Percentiles rank a stretch among this genome's conserved stretches.
Evolutionary conservation across 2,888 invertebrate species (phyloP).

Genomic region (Melitaea athalia): DNA sequence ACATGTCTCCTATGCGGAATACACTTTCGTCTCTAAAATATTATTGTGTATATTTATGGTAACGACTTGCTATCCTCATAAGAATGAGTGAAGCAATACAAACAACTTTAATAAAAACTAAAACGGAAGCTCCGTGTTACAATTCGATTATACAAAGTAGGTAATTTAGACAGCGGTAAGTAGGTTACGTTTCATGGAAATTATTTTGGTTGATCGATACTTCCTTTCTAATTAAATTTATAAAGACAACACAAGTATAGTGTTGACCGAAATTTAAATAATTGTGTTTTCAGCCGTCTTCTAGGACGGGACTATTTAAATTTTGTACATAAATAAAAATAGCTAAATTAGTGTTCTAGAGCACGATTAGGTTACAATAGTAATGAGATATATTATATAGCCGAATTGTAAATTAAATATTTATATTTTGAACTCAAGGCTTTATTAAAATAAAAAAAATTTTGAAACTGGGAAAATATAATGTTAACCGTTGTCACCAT

Average conservation of each 20-base stretch:
- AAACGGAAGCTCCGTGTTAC: background rate
- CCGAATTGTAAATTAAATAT: no score
- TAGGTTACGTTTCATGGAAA: background rate
- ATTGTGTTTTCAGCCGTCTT: background rate
- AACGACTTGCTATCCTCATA: slow-evolving; percentile 64
- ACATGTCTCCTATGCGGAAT: slow-evolving; percentile 66
- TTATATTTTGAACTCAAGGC: no score
- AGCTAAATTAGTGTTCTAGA: no score
- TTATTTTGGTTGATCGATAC: background rate
- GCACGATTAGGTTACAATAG: no score
- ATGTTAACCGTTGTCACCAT: no score
- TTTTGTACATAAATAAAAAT: background rate
- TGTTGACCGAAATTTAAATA: background rate
- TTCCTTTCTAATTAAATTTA: background rate
- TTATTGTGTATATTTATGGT: slow-evolving; percentile 74
- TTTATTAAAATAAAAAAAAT: no score
- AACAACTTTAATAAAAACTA: background rate
- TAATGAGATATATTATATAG: no score
- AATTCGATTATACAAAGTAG: slow-evolving; percentile 4
- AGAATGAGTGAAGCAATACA: background rate
- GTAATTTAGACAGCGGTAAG: background rate
- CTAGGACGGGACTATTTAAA: background rate
- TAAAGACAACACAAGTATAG: background rate
- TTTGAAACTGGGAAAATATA: no score
- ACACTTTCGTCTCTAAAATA: slow-evolving; percentile 72